Percentiles rank a stretch among this genome's conserved stretches.
Conservation (phyloP, 2,888 invertebrate species). For the Sinotaia quadrata region DNA sequence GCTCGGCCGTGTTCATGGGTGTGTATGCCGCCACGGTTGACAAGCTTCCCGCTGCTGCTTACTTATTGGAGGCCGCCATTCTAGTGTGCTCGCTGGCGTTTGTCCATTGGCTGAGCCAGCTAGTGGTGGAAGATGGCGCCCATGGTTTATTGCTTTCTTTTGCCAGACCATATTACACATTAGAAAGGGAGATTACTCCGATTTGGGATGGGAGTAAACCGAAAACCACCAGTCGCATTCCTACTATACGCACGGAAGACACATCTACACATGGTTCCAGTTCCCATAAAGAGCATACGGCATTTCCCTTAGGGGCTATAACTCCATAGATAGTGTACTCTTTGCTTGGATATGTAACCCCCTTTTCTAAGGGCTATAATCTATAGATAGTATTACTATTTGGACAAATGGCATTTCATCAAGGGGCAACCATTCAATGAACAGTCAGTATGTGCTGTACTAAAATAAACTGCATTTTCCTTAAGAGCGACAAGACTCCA, state of each 20-base stretch:
- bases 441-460: too few species aligned
- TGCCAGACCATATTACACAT: constrained; percentile 19
- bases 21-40: constrained; percentile 18
- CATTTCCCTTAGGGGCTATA: constrained; percentile 46
- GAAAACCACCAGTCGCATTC: not conserved
- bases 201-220: not conserved
- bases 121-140: constrained; percentile 12
- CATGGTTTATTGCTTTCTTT: constrained; percentile 7
- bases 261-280: not conserved
- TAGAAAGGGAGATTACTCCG: not conserved
- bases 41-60: constrained; percentile 13
- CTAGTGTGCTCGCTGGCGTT: constrained; percentile 1
- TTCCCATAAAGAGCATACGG: too few species aligned
- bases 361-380: too few species aligned
- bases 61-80: constrained; percentile 14
- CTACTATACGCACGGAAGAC: constrained; percentile 12
- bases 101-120: constrained; percentile 4
- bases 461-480: too few species aligned
- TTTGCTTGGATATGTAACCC: too few species aligned
- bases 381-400: too few species aligned
- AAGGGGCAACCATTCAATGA: too few species aligned
- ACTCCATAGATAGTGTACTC: constrained; percentile 20
- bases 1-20: constrained; percentile 20
- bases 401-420: too few species aligned
- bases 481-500: too few species aligned